Percentiles rank a stretch among this genome's conserved stretches.
Conservation (phyloP, 1,140 invertebrate genomes). For the Eurosta solidaginis region DNA sequence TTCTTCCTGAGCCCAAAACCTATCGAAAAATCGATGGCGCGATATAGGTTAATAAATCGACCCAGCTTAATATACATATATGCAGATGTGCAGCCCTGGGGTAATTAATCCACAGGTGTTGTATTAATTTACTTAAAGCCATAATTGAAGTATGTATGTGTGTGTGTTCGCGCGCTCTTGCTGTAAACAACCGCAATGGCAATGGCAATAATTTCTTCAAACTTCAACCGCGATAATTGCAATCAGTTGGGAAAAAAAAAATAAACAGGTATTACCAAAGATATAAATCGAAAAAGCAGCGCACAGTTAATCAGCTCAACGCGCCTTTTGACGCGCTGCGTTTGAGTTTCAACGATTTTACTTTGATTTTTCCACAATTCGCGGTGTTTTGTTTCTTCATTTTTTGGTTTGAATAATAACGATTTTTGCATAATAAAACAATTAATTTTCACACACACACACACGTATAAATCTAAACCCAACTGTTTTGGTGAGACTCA, state of each 20-base stretch:
- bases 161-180: neutral
- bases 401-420: neutral
- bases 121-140: constrained; percentile 12
- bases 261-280: neutral
- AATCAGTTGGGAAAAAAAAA: neutral
- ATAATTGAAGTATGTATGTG: neutral
- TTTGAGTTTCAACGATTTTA: constrained; percentile 21
- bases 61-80: neutral
- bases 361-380: constrained; percentile 17
- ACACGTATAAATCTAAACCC: neutral
- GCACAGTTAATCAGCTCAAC: neutral
- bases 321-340: neutral
- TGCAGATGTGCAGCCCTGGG: neutral
- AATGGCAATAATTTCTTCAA: constrained; percentile 7
- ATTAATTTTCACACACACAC: constrained; percentile 16
- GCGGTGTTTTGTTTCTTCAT: no score
- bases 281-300: constrained; percentile 15
- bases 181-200: constrained; percentile 5
- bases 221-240: constrained; percentile 7
- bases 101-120: constrained; percentile 11
- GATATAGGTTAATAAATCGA: no score
- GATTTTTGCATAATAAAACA: constrained; percentile 31
- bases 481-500: neutral
- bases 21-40: no score
- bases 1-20: no score